Evolutionary conservation across 2,888 invertebrate species (phyloP).

Genomic region (Prionchulus punctatus): DNA sequence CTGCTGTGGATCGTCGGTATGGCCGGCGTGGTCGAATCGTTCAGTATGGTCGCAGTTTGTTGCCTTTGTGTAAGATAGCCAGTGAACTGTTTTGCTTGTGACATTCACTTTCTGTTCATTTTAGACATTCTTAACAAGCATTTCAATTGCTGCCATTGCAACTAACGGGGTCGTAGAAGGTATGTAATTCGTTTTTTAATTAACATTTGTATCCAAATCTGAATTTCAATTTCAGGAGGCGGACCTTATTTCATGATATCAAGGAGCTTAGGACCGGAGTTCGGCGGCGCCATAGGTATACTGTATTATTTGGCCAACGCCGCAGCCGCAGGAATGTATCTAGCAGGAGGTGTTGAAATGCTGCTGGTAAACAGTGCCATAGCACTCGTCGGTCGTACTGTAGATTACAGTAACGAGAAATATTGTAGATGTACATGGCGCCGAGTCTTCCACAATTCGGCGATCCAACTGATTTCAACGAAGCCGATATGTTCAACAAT

Average conservation of each 20-base stretch:
- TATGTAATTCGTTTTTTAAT: background rate
- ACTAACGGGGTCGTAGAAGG: slow-evolving; percentile 92
- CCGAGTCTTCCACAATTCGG: slow-evolving; percentile 66
- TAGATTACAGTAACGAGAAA: background rate
- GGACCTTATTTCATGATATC: slow-evolving; percentile 99
- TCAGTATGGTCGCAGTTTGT: slow-evolving; percentile 65
- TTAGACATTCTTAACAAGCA: slow-evolving; percentile 46
- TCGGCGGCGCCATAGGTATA: slow-evolving; percentile 97
- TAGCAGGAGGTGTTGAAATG: slow-evolving; percentile 53
- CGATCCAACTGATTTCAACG: slow-evolving; percentile 1
- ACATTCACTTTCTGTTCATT: slow-evolving; percentile 11
- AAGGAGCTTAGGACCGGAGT: slow-evolving; percentile 74
- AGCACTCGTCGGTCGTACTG: background rate
- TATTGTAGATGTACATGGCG: slow-evolving; percentile 73
- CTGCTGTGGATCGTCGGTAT: slow-evolving; percentile 94
- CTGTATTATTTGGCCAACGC: slow-evolving; percentile 96
- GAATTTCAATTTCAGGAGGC: slow-evolving; percentile 58
- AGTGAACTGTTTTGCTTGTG: background rate
- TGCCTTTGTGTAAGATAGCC: slow-evolving; percentile 2
- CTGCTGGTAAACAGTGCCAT: slow-evolving; percentile 31
- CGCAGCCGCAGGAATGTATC: slow-evolving; percentile 95
- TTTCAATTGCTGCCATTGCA: slow-evolving; percentile 98
- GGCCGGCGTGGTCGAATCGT: slow-evolving; percentile 76
- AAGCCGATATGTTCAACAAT: slow-evolving; percentile 68
- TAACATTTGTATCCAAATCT: background rate